Evolutionary conservation across 2,113 vertebrate species (phyloP).

Genomic region (Indicator maculatus): DNA sequence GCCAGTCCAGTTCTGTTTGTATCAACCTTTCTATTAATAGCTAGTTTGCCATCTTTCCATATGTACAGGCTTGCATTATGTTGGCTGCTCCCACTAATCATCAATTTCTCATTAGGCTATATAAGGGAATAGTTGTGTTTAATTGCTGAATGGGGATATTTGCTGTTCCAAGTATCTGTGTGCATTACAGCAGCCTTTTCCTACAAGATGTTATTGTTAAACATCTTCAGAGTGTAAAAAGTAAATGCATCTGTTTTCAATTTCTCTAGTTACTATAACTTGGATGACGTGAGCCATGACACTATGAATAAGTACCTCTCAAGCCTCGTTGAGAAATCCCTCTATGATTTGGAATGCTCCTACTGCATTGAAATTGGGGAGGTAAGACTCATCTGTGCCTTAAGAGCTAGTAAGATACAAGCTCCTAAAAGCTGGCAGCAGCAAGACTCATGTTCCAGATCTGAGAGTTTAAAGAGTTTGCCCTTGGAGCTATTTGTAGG

Average conservation of each 20-base stretch:
- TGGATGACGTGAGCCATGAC: slow-evolving; percentile 90
- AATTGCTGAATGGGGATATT: background rate
- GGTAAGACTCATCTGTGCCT: slow-evolving; percentile 75
- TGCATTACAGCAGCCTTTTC: background rate
- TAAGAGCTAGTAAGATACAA: background rate
- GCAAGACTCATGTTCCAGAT: background rate
- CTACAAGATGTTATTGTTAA: background rate
- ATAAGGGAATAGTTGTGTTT: background rate
- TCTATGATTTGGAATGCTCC: slow-evolving; percentile 90
- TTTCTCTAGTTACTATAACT: slow-evolving; percentile 89
- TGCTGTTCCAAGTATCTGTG: background rate
- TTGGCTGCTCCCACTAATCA: background rate
- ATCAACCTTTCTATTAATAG: background rate
- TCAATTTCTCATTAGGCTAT: background rate
- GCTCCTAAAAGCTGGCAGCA: background rate
- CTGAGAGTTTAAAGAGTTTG: background rate
- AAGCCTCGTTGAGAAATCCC: slow-evolving; percentile 87
- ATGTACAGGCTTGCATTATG: background rate
- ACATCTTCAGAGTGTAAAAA: slow-evolving; percentile 1
- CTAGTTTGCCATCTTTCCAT: background rate
- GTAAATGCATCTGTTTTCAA: slow-evolving; percentile 41
- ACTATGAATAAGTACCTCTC: slow-evolving; percentile 93
- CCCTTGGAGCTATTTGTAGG: background rate
- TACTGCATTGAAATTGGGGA: slow-evolving; percentile 93
- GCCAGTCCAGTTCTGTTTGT: slow-evolving; percentile 1